These are phyloP conservation scores for Chrysolina americana DNA, from an alignment of 2,888 invertebrate species.

Conservation along the genomic window DNA sequence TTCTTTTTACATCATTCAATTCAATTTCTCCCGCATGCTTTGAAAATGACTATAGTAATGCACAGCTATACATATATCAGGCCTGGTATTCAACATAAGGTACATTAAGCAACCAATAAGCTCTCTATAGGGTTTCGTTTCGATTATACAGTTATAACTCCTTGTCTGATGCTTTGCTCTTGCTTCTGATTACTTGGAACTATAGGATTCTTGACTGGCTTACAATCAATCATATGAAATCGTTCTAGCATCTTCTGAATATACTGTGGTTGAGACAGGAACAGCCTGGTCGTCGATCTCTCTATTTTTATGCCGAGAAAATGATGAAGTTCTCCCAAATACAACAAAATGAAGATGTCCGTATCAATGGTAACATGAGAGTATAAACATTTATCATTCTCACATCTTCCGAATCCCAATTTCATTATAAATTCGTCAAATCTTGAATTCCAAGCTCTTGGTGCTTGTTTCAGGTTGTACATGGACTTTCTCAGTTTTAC, in stretches of 20 bases:
- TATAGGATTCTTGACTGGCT: neutral
- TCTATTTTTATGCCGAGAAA: neutral
- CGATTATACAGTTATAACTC: neutral
- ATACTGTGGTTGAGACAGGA: neutral
- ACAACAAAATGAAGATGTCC: neutral
- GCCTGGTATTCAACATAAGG: too few relatives aligned
- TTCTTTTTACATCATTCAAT: neutral
- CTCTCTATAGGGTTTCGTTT: too few relatives aligned
- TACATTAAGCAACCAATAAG: too few relatives aligned
- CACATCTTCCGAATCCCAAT: neutral
- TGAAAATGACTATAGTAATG: neutral
- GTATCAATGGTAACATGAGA: neutral
- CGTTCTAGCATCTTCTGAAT: neutral
- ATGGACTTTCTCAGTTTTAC: neutral
- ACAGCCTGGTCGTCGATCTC: neutral
- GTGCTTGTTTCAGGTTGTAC: neutral
- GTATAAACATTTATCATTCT: neutral
- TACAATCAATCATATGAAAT: neutral
- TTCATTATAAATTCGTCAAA: neutral
- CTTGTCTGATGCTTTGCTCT: neutral
- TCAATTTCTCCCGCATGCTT: neutral
- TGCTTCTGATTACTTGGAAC: neutral
- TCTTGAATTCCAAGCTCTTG: neutral
- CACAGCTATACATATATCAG: too few relatives aligned
- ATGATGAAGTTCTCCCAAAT: neutral